phyloP scores from a whole-genome alignment of 2,797 vertebrate species.

The Lepidocolaptes lacrymiger region DNA sequence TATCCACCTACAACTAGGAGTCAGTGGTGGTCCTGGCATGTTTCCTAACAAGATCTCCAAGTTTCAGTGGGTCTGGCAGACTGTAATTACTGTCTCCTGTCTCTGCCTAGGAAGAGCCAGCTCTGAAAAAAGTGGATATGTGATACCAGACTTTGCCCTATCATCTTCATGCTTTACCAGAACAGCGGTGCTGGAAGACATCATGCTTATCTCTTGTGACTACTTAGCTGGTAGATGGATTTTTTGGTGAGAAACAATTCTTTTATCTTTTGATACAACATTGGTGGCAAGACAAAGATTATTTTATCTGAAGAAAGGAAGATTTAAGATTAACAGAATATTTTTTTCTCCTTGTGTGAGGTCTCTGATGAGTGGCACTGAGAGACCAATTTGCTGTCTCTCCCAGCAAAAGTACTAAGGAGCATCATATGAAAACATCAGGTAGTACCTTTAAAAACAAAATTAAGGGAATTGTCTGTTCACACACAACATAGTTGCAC shows the following conservation, averaged over 20 bases:
- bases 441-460: neutral
- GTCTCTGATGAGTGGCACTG: neutral
- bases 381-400: neutral
- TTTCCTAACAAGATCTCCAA: conserved; percentile 17
- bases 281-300: neutral
- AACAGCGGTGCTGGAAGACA: neutral
- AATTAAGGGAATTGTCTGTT: neutral
- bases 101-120: neutral
- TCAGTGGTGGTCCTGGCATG: neutral
- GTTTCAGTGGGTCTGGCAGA: neutral
- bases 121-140: neutral
- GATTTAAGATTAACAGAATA: neutral
- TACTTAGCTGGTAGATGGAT: neutral
- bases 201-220: neutral
- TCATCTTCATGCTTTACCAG: neutral
- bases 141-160: neutral
- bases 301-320: neutral
- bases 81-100: neutral
- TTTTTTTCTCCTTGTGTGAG: neutral
- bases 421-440: conserved; percentile 2
- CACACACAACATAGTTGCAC: neutral
- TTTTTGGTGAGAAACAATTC: neutral
- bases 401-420: neutral
- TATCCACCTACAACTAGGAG: conserved; percentile 16
- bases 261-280: neutral